Percentiles rank a stretch among this genome's conserved stretches.
These are phyloP conservation scores for Spilogale gracilis DNA, from an alignment of 2,113 vertebrate species.

Conservation along the genomic window DNA sequence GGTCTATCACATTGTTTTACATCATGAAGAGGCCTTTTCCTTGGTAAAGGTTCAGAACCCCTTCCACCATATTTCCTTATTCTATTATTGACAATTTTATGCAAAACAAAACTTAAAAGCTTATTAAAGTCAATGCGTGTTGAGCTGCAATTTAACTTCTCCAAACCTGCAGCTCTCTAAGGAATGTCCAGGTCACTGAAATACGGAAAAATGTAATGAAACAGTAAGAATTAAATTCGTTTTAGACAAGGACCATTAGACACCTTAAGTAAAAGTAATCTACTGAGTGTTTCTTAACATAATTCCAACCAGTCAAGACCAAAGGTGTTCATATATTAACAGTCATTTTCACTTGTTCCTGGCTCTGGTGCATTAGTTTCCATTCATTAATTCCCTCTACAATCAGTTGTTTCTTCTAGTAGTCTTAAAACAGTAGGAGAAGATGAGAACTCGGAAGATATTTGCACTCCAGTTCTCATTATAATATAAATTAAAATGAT, in stretches of 20 bases:
- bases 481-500: conserved; percentile 45
- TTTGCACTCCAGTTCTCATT: neutral
- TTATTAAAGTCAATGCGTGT: neutral
- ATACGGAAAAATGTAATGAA: conserved; percentile 49
- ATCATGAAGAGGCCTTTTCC: neutral
- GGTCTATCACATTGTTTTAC: neutral
- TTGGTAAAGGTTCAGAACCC: neutral
- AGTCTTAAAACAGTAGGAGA: neutral
- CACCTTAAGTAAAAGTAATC: conserved; percentile 24
- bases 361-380: neutral
- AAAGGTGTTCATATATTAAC: neutral
- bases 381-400: neutral
- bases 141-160: conserved; percentile 46
- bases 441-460: neutral
- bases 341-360: neutral
- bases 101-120: conserved; percentile 2
- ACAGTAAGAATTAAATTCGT: neutral
- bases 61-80: neutral
- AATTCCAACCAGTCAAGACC: neutral
- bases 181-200: conserved; percentile 26
- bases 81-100: neutral
- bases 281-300: neutral
- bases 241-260: conserved; percentile 35
- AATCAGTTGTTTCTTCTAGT: neutral
- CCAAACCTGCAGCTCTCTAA: conserved; percentile 10